phyloP scores from a whole-genome alignment of 2,888 invertebrate genomes.

The Meloe dianella region DNA sequence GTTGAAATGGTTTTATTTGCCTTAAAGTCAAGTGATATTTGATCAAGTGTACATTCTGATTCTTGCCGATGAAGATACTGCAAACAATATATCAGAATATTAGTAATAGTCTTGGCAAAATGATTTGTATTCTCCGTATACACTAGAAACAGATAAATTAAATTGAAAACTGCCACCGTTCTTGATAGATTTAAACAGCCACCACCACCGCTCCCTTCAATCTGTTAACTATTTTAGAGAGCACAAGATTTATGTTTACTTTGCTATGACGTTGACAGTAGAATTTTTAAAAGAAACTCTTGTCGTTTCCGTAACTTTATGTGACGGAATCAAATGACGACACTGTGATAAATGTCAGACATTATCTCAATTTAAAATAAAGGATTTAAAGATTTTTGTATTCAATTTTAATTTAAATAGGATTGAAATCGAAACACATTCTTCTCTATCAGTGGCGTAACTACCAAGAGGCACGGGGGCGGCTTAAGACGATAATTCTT shows the following conservation, averaged over 20 bases:
- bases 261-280: slow-evolving; percentile 4
- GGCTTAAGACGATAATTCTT: too few species aligned
- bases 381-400: slow-evolving; percentile 29
- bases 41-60: too few species aligned
- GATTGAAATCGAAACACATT: slow-evolving; percentile 21
- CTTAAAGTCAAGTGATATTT: too few species aligned
- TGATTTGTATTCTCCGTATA: too few species aligned
- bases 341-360: slow-evolving; percentile 44
- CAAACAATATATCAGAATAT: too few species aligned
- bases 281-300: slow-evolving; percentile 17
- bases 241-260: slow-evolving; percentile 4
- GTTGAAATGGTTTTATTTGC: too few species aligned
- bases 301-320: slow-evolving; percentile 33
- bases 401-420: slow-evolving; percentile 32
- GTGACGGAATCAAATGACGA: slow-evolving; percentile 33
- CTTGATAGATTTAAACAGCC: neutral
- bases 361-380: slow-evolving; percentile 33
- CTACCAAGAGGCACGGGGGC: too few species aligned
- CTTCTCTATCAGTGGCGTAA: too few species aligned
- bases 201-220: neutral
- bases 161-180: too few species aligned
- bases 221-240: neutral
- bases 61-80: too few species aligned
- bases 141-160: too few species aligned
- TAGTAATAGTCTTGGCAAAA: too few species aligned